Evolutionary conservation across 1,140 invertebrate genomes (phyloP), one percentile per base, ranked within the genome.

Genomic region (Mesaphorura yosii): DNA sequence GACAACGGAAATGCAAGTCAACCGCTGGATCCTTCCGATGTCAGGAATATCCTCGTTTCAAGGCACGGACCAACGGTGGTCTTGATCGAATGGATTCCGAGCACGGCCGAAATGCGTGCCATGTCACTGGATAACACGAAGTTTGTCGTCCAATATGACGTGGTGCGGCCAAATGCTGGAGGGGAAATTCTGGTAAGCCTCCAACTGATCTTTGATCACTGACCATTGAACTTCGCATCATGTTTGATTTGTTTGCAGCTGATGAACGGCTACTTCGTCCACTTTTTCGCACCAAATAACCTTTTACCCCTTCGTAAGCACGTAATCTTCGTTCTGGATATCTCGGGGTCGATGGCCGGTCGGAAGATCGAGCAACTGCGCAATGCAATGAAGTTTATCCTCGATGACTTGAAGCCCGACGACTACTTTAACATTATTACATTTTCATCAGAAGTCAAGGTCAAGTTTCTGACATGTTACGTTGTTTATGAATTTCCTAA

Each of bases 261-360:
- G 3, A 77, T 80, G 51, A 77, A 82, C 60, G 83, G 82, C 1
- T 83, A 84, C 67, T 86, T 84, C 66, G 80, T 84, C 2, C 82
- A 84, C 63, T 84, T 81, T 70, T 81, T 83, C 60, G 75, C 79
- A 1, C 81, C 81, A 2, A 53, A 64, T 12, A 66, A 67, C 22
- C 66, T 82, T 45, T 69, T 73, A 25, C 72, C 78, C 1, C 67
- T 83, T 44, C 73, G 71, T 22, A 82, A 83, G 65, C 77, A 82
- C 57, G 79, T 81, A 0, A 71, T 83, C 2, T 84, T 84, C 64
- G 76, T 83, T 2, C 69, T 84, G 49, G 82, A 84, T 65, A 74
- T 76, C 0, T 82, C 79, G 27, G 77, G 77, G n/a, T 83, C 81
- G 27, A 85, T 84, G 56, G 1, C 0, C 0, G 81, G 77, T 5